These are phyloP conservation scores for Fulica atra DNA, from an alignment of 2,113 vertebrate species.

Conservation along the genomic window DNA sequence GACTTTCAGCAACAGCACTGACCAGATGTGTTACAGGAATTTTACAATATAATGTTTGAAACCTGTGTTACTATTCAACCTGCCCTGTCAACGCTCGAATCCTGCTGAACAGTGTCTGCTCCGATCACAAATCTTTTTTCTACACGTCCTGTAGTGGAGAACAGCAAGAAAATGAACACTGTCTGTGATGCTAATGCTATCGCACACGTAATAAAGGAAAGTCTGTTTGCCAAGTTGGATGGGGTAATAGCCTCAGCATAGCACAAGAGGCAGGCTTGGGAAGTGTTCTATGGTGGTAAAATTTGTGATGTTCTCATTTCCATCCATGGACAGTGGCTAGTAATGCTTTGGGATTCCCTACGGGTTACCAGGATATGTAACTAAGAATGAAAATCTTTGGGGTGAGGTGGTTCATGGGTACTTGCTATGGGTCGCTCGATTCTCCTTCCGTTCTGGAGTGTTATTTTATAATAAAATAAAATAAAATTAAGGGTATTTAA, in stretches of 20 bases:
- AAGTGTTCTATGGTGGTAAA: not conserved
- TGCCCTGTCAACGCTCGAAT: not conserved
- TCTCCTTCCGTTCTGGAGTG: not conserved
- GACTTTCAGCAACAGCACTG: conserved; percentile 38
- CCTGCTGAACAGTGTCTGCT: not conserved
- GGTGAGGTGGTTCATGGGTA: not conserved
- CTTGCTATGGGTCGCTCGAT: not conserved
- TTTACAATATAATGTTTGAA: conserved; percentile 54
- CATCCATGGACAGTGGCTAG: not conserved
- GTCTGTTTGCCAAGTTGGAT: not conserved
- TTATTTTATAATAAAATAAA: not conserved
- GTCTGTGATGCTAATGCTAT: conserved; percentile 40
- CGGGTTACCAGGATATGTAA: not conserved
- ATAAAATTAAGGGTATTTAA: not conserved
- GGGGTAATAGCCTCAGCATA: not conserved
- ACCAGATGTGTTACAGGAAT: conserved; percentile 57
- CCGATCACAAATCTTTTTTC: conserved; percentile 12
- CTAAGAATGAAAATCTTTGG: not conserved
- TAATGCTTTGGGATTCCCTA: not conserved
- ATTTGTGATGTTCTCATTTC: not conserved
- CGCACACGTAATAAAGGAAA: conserved; percentile 6
- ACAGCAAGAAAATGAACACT: conserved; percentile 14
- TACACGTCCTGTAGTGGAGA: conserved; percentile 20
- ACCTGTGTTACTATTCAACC: not conserved
- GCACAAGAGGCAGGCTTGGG: not conserved